phyloP scores from a whole-genome alignment of 1,140 invertebrate genomes.

The Chymomyza costata region DNA sequence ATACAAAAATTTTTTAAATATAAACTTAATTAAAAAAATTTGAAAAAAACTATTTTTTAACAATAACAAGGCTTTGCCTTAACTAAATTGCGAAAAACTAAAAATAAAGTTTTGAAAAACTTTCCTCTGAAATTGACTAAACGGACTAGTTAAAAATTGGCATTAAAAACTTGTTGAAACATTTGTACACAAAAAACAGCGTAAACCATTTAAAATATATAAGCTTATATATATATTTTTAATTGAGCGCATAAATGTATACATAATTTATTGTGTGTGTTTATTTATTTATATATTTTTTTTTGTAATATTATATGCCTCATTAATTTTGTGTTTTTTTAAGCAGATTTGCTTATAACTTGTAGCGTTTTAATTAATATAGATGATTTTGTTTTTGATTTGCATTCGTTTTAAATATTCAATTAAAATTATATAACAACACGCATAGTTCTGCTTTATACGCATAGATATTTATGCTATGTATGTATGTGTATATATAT shows the following conservation, averaged over 20 bases:
- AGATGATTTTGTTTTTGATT: conserved; percentile 60
- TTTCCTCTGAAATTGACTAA: too few species aligned
- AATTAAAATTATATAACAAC: conserved; percentile 71
- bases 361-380: conserved; percentile 50
- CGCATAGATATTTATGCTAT: conserved; percentile 43
- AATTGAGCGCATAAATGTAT: too few species aligned
- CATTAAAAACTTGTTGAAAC: too few species aligned
- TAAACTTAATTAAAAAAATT: conserved; percentile 17
- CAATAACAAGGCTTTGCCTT: conserved; percentile 58
- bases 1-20: conserved; percentile 1
- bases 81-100: conserved; percentile 38
- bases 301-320: conserved; percentile 1
- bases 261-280: too few species aligned
- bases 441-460: conserved; percentile 42
- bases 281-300: too few species aligned
- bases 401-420: conserved; percentile 34
- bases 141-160: too few species aligned
- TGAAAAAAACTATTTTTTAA: conserved; percentile 30
- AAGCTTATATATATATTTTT: too few species aligned
- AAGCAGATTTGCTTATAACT: conserved; percentile 63
- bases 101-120: conserved; percentile 4
- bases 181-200: too few species aligned
- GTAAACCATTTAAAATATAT: too few species aligned
- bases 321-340: conserved; percentile 43
- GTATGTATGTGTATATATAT: conserved; percentile 7